These are phyloP conservation scores for Lepidurus apus DNA, from an alignment of 1,140 invertebrate species.

Conservation along the genomic window DNA sequence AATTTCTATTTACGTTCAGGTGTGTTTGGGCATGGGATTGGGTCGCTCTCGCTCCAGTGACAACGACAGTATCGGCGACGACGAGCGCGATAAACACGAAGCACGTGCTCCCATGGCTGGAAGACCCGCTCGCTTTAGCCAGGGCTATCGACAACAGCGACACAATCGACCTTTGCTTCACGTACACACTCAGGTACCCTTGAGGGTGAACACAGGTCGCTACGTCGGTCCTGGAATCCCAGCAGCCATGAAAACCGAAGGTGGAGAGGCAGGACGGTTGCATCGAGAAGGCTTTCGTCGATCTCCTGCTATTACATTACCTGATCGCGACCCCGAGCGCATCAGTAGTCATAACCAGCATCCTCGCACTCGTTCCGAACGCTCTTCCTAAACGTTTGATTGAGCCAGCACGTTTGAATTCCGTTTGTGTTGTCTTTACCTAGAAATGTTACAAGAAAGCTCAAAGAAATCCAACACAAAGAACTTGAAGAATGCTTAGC, in stretches of 20 bases:
- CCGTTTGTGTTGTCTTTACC: neutral
- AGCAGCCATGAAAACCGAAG: neutral
- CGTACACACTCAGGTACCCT: neutral
- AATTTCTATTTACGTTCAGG: neutral
- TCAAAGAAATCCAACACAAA: too few relatives aligned
- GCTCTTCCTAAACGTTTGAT: neutral
- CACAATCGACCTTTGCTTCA: neutral
- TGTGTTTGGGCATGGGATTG: slow-evolving; percentile 34
- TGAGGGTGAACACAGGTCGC: neutral
- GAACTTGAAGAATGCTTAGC: too few relatives aligned
- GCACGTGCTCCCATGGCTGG: neutral
- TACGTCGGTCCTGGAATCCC: neutral
- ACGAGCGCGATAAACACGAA: slow-evolving; percentile 31
- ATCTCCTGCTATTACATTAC: neutral
- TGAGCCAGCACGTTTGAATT: neutral
- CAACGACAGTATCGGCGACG: slow-evolving; percentile 36
- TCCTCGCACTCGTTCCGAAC: neutral
- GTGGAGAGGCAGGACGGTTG: neutral
- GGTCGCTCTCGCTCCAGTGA: slow-evolving; percentile 26
- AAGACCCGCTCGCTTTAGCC: neutral
- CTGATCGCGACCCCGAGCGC: neutral
- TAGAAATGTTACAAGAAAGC: too few relatives aligned
- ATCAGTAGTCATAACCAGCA: neutral
- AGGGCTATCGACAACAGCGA: neutral
- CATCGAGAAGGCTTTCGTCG: neutral